Evolutionary conservation across 2,113 vertebrate genomes (phyloP).

Genomic region (Diphyllodes magnificus): DNA sequence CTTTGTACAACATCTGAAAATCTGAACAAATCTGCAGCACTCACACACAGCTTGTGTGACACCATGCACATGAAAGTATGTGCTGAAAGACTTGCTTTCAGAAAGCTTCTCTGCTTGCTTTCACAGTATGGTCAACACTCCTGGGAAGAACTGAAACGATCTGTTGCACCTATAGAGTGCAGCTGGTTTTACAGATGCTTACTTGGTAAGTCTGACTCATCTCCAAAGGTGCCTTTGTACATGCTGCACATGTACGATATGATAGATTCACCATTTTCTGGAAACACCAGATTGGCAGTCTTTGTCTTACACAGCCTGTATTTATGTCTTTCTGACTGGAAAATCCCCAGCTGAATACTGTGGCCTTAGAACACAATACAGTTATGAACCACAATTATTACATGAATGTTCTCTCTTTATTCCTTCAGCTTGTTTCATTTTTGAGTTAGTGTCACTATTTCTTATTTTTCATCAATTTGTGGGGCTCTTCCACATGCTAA

Average conservation of each 20-base stretch:
- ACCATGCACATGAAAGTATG: background rate
- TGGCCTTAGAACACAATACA: background rate
- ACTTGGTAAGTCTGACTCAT: background rate
- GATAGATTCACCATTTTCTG: constrained; percentile 13
- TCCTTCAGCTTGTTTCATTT: background rate
- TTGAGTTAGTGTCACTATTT: background rate
- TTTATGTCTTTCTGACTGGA: background rate
- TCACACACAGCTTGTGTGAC: background rate
- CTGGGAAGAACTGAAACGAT: background rate
- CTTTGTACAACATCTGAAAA: background rate
- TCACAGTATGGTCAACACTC: background rate
- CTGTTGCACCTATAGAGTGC: background rate
- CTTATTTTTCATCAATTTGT: background rate
- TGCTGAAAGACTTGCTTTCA: background rate
- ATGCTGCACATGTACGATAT: background rate
- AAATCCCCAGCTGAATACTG: background rate
- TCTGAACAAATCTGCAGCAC: background rate
- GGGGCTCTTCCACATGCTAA: background rate
- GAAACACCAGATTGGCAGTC: background rate
- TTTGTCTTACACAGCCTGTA: background rate
- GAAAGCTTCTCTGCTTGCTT: background rate
- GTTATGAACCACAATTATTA: background rate
- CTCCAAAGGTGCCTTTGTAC: background rate
- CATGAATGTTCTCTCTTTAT: background rate
- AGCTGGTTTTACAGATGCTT: constrained; percentile 11